These are phyloP conservation scores for Microctenopoma steveboyesi DNA, from an alignment of 2,797 vertebrate species.

Conservation along the genomic window DNA sequence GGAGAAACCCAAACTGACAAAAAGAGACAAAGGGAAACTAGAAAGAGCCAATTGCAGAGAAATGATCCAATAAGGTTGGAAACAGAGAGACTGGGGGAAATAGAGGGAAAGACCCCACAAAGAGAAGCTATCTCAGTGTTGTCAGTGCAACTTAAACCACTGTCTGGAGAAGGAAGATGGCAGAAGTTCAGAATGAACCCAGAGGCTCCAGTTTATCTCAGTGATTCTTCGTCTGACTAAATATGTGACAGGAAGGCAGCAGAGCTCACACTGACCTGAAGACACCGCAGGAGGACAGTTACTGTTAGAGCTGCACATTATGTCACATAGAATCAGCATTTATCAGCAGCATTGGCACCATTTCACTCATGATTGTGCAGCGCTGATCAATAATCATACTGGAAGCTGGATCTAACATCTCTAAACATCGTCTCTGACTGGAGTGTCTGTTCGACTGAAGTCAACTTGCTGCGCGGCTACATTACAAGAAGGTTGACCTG, in stretches of 20 bases:
- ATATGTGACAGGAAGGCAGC: constrained; percentile 24
- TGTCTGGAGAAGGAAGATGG: constrained; percentile 42
- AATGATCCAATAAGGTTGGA: constrained; percentile 58
- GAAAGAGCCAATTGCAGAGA: constrained; percentile 73
- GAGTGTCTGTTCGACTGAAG: constrained; percentile 20
- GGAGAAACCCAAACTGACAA: constrained; percentile 78
- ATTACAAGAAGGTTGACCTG: constrained; percentile 16
- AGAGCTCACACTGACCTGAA: constrained; percentile 26
- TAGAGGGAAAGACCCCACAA: constrained; percentile 56
- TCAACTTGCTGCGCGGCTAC: constrained; percentile 25
- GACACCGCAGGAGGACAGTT: constrained; percentile 10
- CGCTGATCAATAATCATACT: constrained; percentile 11
- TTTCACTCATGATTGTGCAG: constrained; percentile 2
- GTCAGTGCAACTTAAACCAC: constrained; percentile 68
- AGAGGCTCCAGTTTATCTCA: constrained; percentile 31
- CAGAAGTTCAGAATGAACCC: constrained; percentile 37
- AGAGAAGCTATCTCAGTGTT: constrained; percentile 68
- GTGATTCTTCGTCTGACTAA: constrained; percentile 21
- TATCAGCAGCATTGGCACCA: background rate
- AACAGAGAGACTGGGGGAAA: constrained; percentile 55
- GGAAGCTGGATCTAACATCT: constrained; percentile 16
- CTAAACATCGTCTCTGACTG: constrained; percentile 23
- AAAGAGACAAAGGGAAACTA: constrained; percentile 64
- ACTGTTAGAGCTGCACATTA: constrained; percentile 10
- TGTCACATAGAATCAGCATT: background rate